Evolutionary conservation across 2,113 vertebrate species (phyloP).

Genomic region (Malurus elegans): DNA sequence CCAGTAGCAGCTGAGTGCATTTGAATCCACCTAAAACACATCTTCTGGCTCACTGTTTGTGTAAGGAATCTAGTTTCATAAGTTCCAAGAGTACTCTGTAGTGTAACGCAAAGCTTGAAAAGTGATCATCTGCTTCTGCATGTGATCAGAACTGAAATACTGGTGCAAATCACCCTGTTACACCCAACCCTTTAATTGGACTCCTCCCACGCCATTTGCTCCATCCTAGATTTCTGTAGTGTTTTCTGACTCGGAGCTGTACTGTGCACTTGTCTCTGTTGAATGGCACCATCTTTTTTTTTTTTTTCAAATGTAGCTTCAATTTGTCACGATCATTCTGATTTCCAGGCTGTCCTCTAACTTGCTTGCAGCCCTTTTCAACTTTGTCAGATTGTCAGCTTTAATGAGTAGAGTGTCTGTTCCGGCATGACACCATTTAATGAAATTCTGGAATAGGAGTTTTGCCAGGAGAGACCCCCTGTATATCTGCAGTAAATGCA

Average conservation of each 20-base stretch:
- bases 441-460: not conserved
- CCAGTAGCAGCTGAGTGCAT: not conserved
- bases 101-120: not conserved
- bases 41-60: not conserved
- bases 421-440: not conserved
- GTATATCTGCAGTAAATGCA: not conserved
- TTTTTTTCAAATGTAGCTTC: not conserved
- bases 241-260: not conserved
- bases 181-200: not conserved
- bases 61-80: not conserved
- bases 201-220: not conserved
- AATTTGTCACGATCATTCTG: not conserved
- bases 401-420: not conserved
- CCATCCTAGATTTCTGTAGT: not conserved
- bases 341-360: not conserved
- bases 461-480: not conserved
- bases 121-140: not conserved
- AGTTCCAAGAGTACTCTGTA: not conserved
- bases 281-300: conserved; percentile 4
- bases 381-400: conserved; percentile 15
- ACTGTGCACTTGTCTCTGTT: not conserved
- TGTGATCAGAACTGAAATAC: not conserved
- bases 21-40: not conserved
- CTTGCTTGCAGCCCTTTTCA: not conserved
- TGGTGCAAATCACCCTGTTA: not conserved